Evolutionary conservation across 1,140 invertebrate genomes (phyloP), one percentile per base, ranked within the genome.

Genomic region (Hydropsyche tenuis): DNA sequence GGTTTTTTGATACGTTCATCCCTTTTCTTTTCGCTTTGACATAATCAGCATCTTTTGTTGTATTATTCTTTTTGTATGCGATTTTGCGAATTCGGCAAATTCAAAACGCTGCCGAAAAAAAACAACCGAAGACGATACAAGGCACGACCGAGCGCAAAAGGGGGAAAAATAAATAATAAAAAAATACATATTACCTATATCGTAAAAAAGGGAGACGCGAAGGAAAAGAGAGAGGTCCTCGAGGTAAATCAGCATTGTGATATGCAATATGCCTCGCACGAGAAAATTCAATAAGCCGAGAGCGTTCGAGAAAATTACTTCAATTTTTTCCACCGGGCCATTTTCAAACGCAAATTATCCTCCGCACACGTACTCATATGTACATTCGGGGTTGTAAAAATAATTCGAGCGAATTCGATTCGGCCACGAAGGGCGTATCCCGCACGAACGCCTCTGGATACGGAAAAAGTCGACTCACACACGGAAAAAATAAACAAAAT

Each of bases 221-320:
- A 56, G 3, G 25, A 60, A 23, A 60, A 60, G 25, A 60, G 23
- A 48, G 30, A 37, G 30, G 30, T 37, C 30, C 30, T 37, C 30
- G 30, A 37, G 30, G 56, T 60, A 60, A 60, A 60, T 60, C 56
- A 60, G 56, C 56, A 60, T 60, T 60, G 56, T 60, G 56, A 60
- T 60, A 60, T 60, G 56, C 56, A 60, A 37, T 60, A 60, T 60
- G 56, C 22, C 11, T 60, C 22, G 23, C 56, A 60, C 22, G 23
- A 25, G 56, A 60, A 60, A 60, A 60, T 60, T 60, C 56, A 60
- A 60, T 60, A 60, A 60, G 23, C 56, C 22, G 48, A 53, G 56
- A 60, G 23, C 56, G 56, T 60, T 60, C 56, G 56, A 25, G 56
- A 60, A 60, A 60, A 60, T 60, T 60, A 60, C 56, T 22, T 60